phyloP scores from a whole-genome alignment of 2,888 invertebrate species.

The Pogonocherus hispidulus region DNA sequence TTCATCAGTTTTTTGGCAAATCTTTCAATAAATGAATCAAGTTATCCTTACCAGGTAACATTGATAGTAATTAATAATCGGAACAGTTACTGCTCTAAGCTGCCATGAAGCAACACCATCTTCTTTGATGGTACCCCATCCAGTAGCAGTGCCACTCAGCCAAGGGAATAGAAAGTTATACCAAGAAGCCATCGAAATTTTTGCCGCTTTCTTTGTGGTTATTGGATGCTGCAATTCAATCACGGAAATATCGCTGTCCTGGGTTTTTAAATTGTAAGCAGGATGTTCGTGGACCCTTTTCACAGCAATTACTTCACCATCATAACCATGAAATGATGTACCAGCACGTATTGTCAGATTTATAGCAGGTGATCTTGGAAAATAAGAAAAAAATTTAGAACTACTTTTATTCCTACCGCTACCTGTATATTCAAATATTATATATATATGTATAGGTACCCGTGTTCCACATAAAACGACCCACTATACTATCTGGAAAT shows the following conservation, averaged over 20 bases:
- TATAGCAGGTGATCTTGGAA: neutral
- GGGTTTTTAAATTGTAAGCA: constrained; percentile 14
- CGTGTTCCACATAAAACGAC: no score
- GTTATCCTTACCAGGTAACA: constrained; percentile 15
- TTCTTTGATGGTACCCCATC: constrained; percentile 24
- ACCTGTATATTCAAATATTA: no score
- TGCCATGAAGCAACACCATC: neutral
- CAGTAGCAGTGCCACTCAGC: constrained; percentile 16
- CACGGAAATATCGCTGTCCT: constrained; percentile 17
- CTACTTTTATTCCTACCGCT: no score
- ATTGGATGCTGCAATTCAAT: neutral
- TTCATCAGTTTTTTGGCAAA: no score
- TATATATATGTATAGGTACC: no score
- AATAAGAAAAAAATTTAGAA: no score
- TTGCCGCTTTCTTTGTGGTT: neutral
- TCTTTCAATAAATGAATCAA: no score
- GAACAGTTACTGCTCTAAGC: constrained; percentile 25
- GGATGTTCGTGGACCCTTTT: constrained; percentile 19
- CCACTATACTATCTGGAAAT: no score
- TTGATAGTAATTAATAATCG: constrained; percentile 7
- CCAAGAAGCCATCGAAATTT: constrained; percentile 19
- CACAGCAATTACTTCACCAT: constrained; percentile 5
- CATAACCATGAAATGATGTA: constrained; percentile 9
- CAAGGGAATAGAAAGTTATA: constrained; percentile 23
- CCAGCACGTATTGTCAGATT: constrained; percentile 18